phyloP scores from a whole-genome alignment of 2,888 invertebrate species.

The Drosophila mulleri region DNA sequence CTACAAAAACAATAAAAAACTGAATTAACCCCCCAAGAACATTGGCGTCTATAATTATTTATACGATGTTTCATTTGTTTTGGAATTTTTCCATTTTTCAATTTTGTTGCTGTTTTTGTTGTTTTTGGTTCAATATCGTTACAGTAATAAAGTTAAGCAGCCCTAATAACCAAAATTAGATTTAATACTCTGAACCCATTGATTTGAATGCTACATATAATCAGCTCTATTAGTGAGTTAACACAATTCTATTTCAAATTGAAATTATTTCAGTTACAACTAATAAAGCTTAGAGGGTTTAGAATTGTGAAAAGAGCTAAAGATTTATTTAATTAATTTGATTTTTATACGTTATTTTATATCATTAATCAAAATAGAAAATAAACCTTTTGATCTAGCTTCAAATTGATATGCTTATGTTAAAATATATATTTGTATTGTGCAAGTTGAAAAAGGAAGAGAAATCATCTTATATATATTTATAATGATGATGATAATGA shows the following conservation, averaged over 20 bases:
- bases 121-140: constrained; percentile 4
- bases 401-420: too few species aligned
- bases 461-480: too few species aligned
- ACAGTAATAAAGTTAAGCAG: neutral
- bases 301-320: rapidly evolving
- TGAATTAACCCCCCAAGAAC: constrained; percentile 47
- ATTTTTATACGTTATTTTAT: too few species aligned
- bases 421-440: too few species aligned
- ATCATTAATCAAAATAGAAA: too few species aligned
- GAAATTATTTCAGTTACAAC: too few species aligned
- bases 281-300: neutral
- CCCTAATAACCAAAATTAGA: constrained; percentile 15
- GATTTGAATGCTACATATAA: neutral
- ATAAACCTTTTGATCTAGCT: too few species aligned
- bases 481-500: too few species aligned
- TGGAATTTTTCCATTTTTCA: constrained; percentile 81
- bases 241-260: neutral
- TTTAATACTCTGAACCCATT: neutral
- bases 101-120: constrained; percentile 1
- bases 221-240: neutral
- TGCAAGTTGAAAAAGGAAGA: too few species aligned
- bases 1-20: constrained; percentile 29
- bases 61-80: constrained; percentile 85
- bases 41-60: constrained; percentile 80
- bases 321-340: too few species aligned